Evolutionary conservation across 1,140 invertebrate species (phyloP), one percentile per base, ranked within the genome.

Genomic region (Dreissena polymorpha): DNA sequence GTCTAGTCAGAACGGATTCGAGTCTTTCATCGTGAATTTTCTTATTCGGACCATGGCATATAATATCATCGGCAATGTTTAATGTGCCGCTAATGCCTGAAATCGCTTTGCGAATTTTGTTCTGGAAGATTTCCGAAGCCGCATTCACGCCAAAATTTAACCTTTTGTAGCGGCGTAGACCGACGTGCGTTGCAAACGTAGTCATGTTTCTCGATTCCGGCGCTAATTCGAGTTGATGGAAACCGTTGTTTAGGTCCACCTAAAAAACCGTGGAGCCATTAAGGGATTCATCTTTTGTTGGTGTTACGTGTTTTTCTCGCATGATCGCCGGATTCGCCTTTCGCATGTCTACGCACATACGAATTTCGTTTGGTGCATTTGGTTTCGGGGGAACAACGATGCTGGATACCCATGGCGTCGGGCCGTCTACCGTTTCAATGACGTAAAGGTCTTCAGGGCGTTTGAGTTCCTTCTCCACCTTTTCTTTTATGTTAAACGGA

Each of bases 381-480:
- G 79, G 79, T 68, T 90, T 89, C 0, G 87, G 88, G 12, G 84
- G 79, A 8, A 88, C 75, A 5, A 89, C 87, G 13, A 89, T 75
- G 12, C 81, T 79, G 2, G 85, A 86, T 3, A 89, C 85, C 89
- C 89, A 91, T n/a, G 88, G 85, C 14, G 89, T 89, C 39, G 89
- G 89, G 10, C 88, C 88, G 21, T 77, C 60, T 3, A 88, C 88
- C 25, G 67, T 86, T 68, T 91, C 86, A 39, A 86, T 87, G 55
- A 85, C 81, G 76, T 83, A 79, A 0, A 75, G n/a, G 0, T 63
- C 12, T 70, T 85, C 78, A 39, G 84, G 55, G 0, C 63, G 21
- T 70, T 86, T 14, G 5, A 85, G n/a, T 55, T 85, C 78, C 2
- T 16, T 60, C 65, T 86, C 78, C 0, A 83, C 72, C 16, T 79